Base-by-base conservation (phyloP, 92 coral and sea anemone genomes). In the Heteractis magnifica region DNA sequence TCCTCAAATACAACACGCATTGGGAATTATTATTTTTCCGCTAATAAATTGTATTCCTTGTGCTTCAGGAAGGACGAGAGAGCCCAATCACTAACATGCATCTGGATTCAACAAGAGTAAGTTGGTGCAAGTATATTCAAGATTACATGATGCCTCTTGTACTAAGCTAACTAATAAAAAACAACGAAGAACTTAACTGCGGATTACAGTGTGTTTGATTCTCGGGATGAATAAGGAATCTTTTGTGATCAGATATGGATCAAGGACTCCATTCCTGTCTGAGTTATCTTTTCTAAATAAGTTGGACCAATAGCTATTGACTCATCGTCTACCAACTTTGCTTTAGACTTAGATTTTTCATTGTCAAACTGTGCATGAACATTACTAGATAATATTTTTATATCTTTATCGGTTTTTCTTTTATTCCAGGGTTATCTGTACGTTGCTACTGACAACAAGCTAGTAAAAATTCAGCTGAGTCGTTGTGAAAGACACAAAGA, bases 381-480 rank as follows among this genome's bases (percentile, higher is more conserved):
- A 34, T 34, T 2, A 34, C 44, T 34, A 34, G 44, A 34, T 34
- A 34, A 34, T 34, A 34, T 34, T 34, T 0, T 34, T 34, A 34
- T 34, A 34, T 34, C 3, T 0, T 34, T 26, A 15, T 4, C 26
- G 6, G 3, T 11, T 0, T 3, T 44, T 23, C 15, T 75, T 48
- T 56, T 10, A 76, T 56, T 55, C 9, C 85, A 95, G 98, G 91
- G 89, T 70, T 73, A 83, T 71, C 89, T 95, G 44, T 90, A 93
- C 85, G 77, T 91, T 55, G 95, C 98, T 10, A 91, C 97, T 16
- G 52, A 81, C 71, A 52, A 82, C 59, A 86, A 89, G 77, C 89
- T 95, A 9, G 74, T 90, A 12, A 90, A 88, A 81, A 71, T 95
- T 51, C 77, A 82, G 18, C 86, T 95, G 77, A 87, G 85, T 51